Evolutionary conservation across 1,140 invertebrate species (phyloP).

Genomic region (Trachymyrmex septentrionalis): DNA sequence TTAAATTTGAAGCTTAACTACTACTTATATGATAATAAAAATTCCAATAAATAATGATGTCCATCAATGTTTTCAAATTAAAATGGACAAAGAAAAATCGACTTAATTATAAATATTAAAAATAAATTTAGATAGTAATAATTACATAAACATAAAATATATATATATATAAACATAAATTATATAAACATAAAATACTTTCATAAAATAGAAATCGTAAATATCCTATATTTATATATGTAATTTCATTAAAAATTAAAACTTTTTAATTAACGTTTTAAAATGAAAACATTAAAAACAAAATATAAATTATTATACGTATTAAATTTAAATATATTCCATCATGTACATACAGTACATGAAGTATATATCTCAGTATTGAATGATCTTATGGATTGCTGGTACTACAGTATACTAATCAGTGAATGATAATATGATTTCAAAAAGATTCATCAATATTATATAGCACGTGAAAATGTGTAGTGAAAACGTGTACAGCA

Average conservation of each 20-base stretch:
- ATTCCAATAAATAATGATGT: too few relatives aligned
- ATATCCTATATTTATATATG: not conserved
- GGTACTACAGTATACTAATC: conserved; percentile 22
- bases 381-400: conserved; percentile 2
- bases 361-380: too few relatives aligned
- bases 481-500: too few relatives aligned
- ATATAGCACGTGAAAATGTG: not conserved
- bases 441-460: not conserved
- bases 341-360: not conserved
- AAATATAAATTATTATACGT: not conserved
- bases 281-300: not conserved
- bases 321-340: conserved; percentile 4
- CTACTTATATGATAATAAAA: too few relatives aligned
- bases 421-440: conserved; percentile 1
- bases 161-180: too few relatives aligned
- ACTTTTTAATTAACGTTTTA: not conserved
- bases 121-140: too few relatives aligned
- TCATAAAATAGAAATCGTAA: not conserved
- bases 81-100: too few relatives aligned
- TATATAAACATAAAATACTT: too few relatives aligned
- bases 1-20: too few relatives aligned
- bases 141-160: too few relatives aligned
- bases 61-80: too few relatives aligned
- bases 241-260: not conserved
- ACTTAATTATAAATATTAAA: too few relatives aligned